These are phyloP conservation scores for Myxocyprinus asiaticus DNA, from an alignment of 2,113 vertebrate genomes.

Conservation along the genomic window DNA sequence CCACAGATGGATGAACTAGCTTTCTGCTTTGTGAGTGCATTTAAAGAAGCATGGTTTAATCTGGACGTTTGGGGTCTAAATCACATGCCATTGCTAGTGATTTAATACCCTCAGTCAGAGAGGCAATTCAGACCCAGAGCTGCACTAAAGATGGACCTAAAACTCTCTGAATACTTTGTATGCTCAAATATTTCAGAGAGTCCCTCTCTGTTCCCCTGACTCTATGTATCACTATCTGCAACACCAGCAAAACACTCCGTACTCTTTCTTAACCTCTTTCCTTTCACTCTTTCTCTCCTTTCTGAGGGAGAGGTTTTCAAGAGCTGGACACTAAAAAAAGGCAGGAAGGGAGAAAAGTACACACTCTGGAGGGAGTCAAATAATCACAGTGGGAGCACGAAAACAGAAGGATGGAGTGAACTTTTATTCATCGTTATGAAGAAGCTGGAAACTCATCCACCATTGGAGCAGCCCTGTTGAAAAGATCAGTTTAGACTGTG, in stretches of 20 bases:
- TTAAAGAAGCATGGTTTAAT: too few species aligned
- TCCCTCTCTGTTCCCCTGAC: neutral
- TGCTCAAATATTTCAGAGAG: conserved; percentile 9
- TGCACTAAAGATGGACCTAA: neutral
- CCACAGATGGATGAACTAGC: conserved; percentile 20
- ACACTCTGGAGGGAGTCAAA: conserved; percentile 82
- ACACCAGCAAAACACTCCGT: conserved; percentile 47
- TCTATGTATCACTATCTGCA: conserved; percentile 35
- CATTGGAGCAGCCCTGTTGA: neutral
- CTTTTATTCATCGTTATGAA: conserved; percentile 73
- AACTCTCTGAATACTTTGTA: conserved; percentile 17
- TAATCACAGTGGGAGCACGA: too few species aligned
- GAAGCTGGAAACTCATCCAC: conserved; percentile 73
- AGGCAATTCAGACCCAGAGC: neutral
- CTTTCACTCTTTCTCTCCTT: conserved; percentile 76
- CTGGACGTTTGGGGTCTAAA: too few species aligned
- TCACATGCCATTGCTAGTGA: too few species aligned
- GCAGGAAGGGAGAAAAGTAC: neutral
- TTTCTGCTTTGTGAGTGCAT: conserved; percentile 18
- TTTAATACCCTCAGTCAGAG: too few species aligned
- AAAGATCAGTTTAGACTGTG: too few species aligned
- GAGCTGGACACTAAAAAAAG: conserved; percentile 80
- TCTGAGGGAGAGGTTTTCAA: conserved; percentile 76
- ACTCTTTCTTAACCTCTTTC: conserved; percentile 26
- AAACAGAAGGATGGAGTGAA: conserved; percentile 70